These are phyloP conservation scores for Eupsilia transversa DNA, from an alignment of 2,888 invertebrate species.

Conservation along the genomic window DNA sequence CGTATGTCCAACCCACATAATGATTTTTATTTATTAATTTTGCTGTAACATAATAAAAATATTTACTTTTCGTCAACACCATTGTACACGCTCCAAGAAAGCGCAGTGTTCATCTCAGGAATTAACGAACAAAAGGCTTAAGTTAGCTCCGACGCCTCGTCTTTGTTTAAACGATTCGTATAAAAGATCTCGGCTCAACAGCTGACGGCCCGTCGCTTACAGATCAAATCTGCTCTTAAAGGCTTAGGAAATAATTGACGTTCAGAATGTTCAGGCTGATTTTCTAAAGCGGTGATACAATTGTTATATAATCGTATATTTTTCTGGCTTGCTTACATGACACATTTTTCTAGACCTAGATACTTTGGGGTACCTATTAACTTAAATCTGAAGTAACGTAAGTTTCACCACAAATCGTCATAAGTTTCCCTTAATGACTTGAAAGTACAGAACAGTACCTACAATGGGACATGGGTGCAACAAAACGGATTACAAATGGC, in stretches of 20 bases:
- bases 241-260: conserved; percentile 53
- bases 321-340: background rate
- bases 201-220: conserved; percentile 80
- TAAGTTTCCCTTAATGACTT: conserved; percentile 25
- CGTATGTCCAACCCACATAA: no score
- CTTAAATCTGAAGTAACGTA: background rate
- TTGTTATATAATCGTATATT: background rate
- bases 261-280: background rate
- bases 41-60: background rate
- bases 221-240: conserved; percentile 74
- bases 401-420: background rate
- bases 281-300: conserved; percentile 5
- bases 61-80: conserved; percentile 24
- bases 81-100: conserved; percentile 74
- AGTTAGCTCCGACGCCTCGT: conserved; percentile 82
- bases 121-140: conserved; percentile 88
- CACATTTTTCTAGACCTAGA: background rate
- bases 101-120: conserved; percentile 80
- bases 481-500: conserved; percentile 79
- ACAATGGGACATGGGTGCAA: conserved; percentile 69
- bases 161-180: conserved; percentile 79
- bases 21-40: no score
- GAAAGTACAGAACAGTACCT: conserved; percentile 48
- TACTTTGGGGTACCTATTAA: background rate
- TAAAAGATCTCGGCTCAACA: conserved; percentile 79